phyloP scores from a whole-genome alignment of 2,113 vertebrate genomes.

The Cathartes aura region DNA sequence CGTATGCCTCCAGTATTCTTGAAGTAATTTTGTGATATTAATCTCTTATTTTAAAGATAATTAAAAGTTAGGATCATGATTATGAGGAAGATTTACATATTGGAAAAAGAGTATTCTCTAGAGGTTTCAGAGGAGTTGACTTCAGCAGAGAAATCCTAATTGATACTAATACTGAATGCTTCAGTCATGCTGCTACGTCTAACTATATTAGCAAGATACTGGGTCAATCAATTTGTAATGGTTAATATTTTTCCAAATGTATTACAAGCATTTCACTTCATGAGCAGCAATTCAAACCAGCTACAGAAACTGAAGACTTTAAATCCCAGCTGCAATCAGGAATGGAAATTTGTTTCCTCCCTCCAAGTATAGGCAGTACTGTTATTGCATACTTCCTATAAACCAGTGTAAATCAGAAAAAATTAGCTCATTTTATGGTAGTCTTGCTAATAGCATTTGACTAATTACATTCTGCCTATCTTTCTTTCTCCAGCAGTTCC shows the following conservation, averaged over 20 bases:
- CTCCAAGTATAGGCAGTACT: not conserved
- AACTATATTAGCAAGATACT: not conserved
- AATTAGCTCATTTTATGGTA: not conserved
- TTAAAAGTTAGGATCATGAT: not conserved
- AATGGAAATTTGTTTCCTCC: not conserved
- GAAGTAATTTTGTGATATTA: not conserved
- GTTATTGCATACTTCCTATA: fast-evolving
- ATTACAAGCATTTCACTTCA: not conserved
- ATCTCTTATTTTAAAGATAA: not conserved
- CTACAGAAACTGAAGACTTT: not conserved
- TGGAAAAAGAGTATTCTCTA: not conserved
- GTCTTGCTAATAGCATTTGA: not conserved
- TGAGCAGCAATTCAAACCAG: not conserved
- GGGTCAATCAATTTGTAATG: not conserved
- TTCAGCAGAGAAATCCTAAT: not conserved
- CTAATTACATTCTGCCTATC: not conserved
- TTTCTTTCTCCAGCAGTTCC: not conserved
- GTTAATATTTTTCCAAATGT: not conserved
- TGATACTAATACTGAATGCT: not conserved
- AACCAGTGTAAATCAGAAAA: not conserved
- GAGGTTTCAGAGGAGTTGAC: not conserved
- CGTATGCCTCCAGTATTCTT: not conserved
- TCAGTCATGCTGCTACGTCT: not conserved
- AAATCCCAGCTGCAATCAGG: not conserved
- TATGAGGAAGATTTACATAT: not conserved